A percentile compares a stretch with the other conserved stretches of the same genome.
These are phyloP conservation scores for Dryadula phaetusa DNA, from an alignment of 2,888 invertebrate genomes.

Conservation along the genomic window DNA sequence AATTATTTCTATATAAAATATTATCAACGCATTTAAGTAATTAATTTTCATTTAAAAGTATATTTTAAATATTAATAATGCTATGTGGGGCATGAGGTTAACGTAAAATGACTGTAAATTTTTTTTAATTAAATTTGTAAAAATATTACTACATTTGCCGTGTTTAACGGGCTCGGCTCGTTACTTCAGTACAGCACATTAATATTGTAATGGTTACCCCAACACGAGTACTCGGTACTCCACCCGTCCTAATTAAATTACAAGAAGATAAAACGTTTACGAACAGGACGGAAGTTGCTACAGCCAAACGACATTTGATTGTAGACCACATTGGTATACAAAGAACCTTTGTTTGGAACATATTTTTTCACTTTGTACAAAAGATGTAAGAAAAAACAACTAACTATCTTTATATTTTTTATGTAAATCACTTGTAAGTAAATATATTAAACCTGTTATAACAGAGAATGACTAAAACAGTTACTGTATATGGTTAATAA, in stretches of 20 bases:
- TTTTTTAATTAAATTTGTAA: slow-evolving; percentile 25
- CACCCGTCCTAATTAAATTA: slow-evolving; percentile 61
- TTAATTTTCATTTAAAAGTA: not conserved
- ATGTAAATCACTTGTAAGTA: not conserved
- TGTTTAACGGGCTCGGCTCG: slow-evolving; percentile 30
- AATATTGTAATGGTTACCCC: slow-evolving; percentile 28
- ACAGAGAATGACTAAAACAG: slow-evolving; percentile 3
- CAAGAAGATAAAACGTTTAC: slow-evolving; percentile 59
- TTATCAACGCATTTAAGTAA: not conserved
- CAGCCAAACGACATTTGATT: too few relatives aligned
- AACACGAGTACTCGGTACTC: slow-evolving; percentile 50
- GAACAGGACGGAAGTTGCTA: slow-evolving; percentile 73
- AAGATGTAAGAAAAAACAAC: not conserved
- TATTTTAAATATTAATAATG: not conserved
- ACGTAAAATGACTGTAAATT: slow-evolving; percentile 10
- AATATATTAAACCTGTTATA: not conserved
- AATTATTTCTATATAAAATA: not conserved
- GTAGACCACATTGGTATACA: slow-evolving; percentile 51
- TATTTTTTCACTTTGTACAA: not conserved
- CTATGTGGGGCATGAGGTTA: slow-evolving; percentile 20
- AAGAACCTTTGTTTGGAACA: slow-evolving; percentile 47
- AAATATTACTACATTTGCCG: slow-evolving; percentile 26
- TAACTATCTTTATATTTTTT: not conserved
- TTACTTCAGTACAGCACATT: slow-evolving; percentile 33
- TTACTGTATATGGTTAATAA: slow-evolving; percentile 14